Percentiles rank a stretch among this genome's conserved stretches.
phyloP scores from a whole-genome alignment of 1,140 invertebrate genomes.

The Nymphalis io region DNA sequence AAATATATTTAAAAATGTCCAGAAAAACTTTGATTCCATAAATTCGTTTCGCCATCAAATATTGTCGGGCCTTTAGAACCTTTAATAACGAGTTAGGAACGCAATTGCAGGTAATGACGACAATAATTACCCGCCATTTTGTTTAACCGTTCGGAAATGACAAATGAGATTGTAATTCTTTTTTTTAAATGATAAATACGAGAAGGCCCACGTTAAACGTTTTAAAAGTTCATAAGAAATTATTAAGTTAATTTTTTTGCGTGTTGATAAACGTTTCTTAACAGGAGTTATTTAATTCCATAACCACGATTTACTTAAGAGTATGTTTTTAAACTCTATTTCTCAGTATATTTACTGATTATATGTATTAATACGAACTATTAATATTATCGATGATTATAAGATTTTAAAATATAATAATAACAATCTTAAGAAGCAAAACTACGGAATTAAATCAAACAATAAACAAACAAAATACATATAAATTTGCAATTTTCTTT shows the following conservation, averaged over 20 bases:
- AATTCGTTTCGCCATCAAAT: not conserved
- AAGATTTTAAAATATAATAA: too few species aligned
- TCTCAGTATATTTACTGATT: too few species aligned
- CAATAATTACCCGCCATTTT: slow-evolving; percentile 35
- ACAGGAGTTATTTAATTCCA: slow-evolving; percentile 6
- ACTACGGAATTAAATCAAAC: too few species aligned
- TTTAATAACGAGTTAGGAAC: not conserved
- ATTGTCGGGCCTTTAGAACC: not conserved
- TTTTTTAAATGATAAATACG: not conserved
- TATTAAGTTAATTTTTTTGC: slow-evolving; percentile 4
- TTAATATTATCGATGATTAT: too few species aligned
- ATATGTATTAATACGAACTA: too few species aligned
- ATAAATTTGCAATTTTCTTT: too few species aligned
- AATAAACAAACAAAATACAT: too few species aligned
- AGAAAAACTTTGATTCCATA: not conserved
- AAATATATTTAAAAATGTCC: slow-evolving; percentile 13
- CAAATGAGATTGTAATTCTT: slow-evolving; percentile 35
- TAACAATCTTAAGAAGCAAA: too few species aligned
- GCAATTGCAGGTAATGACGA: slow-evolving; percentile 15
- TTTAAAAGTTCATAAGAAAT: not conserved
- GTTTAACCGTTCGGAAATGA: slow-evolving; percentile 28
- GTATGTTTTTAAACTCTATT: not conserved
- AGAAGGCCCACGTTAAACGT: too few species aligned
- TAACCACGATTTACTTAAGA: slow-evolving; percentile 1
- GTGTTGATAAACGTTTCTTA: not conserved